A percentile compares a stretch with the other conserved stretches of the same genome.
Conservation (phyloP, 2,888 invertebrate species). For the Opisthograptis luteolata region DNA sequence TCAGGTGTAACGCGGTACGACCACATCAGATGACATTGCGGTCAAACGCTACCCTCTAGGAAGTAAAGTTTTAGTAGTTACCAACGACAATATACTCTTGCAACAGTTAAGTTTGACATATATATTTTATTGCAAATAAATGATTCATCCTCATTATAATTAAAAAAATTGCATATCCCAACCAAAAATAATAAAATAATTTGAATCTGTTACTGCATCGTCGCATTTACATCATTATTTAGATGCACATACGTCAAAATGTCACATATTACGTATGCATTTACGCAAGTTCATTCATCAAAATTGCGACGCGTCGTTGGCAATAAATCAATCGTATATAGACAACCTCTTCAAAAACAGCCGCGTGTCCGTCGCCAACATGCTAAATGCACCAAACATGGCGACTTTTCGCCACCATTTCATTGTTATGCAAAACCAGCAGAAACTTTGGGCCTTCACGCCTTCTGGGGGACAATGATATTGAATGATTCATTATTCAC, state of each 20-base stretch:
- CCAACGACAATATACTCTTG: too few species aligned
- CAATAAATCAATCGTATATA: conserved; percentile 41
- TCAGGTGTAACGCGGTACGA: too few species aligned
- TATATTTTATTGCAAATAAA: too few species aligned
- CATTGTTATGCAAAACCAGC: conserved; percentile 44
- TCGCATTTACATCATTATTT: too few species aligned
- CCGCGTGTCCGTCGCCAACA: conserved; percentile 13
- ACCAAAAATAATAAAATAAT: too few species aligned
- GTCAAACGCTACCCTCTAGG: too few species aligned
- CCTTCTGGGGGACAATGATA: conserved; percentile 33
- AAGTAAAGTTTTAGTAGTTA: too few species aligned
- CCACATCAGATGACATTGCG: too few species aligned
- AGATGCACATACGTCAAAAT: background rate
- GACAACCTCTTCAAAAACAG: conserved; percentile 18
- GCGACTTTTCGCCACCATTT: conserved; percentile 34
- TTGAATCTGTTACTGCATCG: too few species aligned
- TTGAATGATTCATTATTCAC: conserved; percentile 30
- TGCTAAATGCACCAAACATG: conserved; percentile 25
- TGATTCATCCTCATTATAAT: too few species aligned
- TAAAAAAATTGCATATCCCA: too few species aligned
- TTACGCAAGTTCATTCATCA: conserved; percentile 26
- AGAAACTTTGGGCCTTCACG: conserved; percentile 27
- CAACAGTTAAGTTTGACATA: too few species aligned
- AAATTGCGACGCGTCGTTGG: conserved; percentile 20
- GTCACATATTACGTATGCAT: conserved; percentile 5